These are phyloP conservation scores for Orgyia antiqua DNA, from an alignment of 2,888 invertebrate species.

Conservation along the genomic window DNA sequence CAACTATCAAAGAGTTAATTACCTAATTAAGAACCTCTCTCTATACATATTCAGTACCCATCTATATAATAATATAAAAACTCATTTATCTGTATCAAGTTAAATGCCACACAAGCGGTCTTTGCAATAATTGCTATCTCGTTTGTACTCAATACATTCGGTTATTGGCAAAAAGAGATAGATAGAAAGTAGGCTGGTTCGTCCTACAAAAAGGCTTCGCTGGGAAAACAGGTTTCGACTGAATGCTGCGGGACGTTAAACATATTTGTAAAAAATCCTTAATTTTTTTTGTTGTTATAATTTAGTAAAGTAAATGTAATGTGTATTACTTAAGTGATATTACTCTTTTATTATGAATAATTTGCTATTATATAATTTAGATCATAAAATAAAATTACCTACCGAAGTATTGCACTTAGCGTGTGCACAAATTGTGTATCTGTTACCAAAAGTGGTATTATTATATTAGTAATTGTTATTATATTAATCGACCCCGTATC, in stretches of 20 bases:
- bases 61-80: constrained; percentile 34
- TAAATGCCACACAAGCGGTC: constrained; percentile 39
- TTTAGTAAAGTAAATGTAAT: no score
- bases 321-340: background rate
- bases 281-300: constrained; percentile 7
- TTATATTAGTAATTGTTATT: no score
- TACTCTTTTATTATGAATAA: background rate
- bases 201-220: constrained; percentile 63
- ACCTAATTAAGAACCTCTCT: constrained; percentile 37
- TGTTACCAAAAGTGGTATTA: no score
- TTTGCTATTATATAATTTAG: background rate
- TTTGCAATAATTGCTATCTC: constrained; percentile 42
- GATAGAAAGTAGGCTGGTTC: constrained; percentile 53
- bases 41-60: constrained; percentile 39
- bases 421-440: no score
- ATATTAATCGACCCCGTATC: no score
- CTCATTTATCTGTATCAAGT: constrained; percentile 45
- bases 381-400: no score
- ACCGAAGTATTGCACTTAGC: no score
- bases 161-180: constrained; percentile 48
- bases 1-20: constrained; percentile 31
- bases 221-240: constrained; percentile 61
- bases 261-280: constrained; percentile 18
- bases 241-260: constrained; percentile 66
- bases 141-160: constrained; percentile 22